Evolutionary conservation across 2,797 vertebrate species (phyloP).

Genomic region (Cuniculus paca): DNA sequence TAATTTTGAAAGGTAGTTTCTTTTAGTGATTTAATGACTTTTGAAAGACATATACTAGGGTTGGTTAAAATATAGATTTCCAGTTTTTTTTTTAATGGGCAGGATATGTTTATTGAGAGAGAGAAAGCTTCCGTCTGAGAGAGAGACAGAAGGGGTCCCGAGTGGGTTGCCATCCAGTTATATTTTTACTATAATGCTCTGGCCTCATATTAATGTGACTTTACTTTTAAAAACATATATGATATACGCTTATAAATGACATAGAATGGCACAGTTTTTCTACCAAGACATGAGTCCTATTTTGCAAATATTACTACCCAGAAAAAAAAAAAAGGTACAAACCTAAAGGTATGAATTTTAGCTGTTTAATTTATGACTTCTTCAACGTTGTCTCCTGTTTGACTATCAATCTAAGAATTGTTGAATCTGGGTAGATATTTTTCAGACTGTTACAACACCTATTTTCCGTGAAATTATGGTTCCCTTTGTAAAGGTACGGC

Average conservation of each 20-base stretch:
- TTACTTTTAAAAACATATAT: conserved; percentile 6
- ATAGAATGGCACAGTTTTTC: not conserved
- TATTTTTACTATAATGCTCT: conserved; percentile 28
- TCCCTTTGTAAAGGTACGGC: conserved; percentile 30
- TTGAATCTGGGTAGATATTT: not conserved
- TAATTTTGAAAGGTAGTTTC: conserved; percentile 40
- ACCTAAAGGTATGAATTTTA: not conserved
- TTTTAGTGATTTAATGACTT: conserved; percentile 28
- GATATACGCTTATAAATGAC: conserved; percentile 3
- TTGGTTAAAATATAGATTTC: not conserved
- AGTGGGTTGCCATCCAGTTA: too few relatives aligned
- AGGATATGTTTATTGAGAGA: too few relatives aligned
- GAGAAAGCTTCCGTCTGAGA: too few relatives aligned
- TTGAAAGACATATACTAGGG: not conserved
- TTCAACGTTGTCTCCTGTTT: conserved; percentile 30
- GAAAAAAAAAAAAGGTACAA: not conserved
- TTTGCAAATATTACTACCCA: conserved; percentile 15
- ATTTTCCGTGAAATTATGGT: not conserved
- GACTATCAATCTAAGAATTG: not conserved
- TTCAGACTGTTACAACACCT: not conserved
- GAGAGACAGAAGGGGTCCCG: too few relatives aligned
- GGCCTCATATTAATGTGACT: not conserved
- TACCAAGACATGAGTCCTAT: not conserved
- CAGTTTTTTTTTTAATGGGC: too few relatives aligned
- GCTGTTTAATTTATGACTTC: not conserved